Base-by-base conservation (phyloP, 2,797 vertebrate genomes). In the Holocentrus rufus region DNA sequence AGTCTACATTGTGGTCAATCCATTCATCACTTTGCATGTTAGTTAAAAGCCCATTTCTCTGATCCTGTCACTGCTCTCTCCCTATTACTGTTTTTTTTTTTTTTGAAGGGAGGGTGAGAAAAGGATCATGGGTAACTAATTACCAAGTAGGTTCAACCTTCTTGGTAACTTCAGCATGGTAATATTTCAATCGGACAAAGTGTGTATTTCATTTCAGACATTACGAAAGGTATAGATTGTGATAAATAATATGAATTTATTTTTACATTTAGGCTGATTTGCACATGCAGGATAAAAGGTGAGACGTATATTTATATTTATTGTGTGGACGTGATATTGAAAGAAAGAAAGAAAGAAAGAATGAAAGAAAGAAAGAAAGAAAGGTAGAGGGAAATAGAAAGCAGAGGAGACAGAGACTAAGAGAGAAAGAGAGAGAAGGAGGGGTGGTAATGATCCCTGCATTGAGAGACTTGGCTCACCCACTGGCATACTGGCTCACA, bases 1-100 rank as follows among this genome's bases (percentile, higher is more conserved):
- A 93, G 91, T 91, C 89, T 90, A 92, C 89, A 90, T 86, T 90
- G 87, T 90, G 87, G 77, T 91, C 87, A 87, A 89, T 92, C 89
- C 92, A 94, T 93, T 93, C 86, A 92, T 93, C 92, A 92, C 91
- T 89, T 90, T 88, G 85, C 82, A 85, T 88, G 89, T 92, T 92
- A 88, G 89, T 92, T 93, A 91, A 93, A 92, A 92, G 83, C 79
- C 88, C 85, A 85, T 92, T 91, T 85, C 83, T 91, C 85, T 89
- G 83, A 90, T 78, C 64, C 88, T 87, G 89, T 89, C 88, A 90
- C 81, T 79, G 69, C 80, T 82, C 80, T 86, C 62, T 82, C 72
- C 78, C 85, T 86, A 85, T 87, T 88, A 86, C 80, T 82, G 55
- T 84, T 87, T 65, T 76, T 65, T 65, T 61, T 50, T 27, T 27